Evolutionary conservation across 2,113 vertebrate genomes (phyloP).

Genomic region (Solea solea): DNA sequence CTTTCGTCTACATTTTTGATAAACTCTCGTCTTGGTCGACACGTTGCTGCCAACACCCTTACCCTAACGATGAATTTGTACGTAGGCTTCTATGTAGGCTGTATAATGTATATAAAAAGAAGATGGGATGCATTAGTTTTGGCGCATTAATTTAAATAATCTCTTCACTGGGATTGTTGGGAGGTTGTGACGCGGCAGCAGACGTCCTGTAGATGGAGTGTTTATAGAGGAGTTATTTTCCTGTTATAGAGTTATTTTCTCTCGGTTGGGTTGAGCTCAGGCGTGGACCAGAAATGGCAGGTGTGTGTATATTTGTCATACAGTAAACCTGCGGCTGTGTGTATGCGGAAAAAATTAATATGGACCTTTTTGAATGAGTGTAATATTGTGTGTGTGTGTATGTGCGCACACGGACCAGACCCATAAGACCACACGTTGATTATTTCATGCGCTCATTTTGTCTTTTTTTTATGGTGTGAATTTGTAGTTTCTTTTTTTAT

Average conservation of each 20-base stretch:
- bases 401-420: conserved; percentile 38
- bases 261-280: conserved; percentile 57
- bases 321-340: conserved; percentile 50
- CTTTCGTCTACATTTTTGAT: conserved; percentile 35
- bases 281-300: conserved; percentile 44
- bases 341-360: conserved; percentile 36
- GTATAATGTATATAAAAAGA: conserved; percentile 77
- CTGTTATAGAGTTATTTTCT: conserved; percentile 69
- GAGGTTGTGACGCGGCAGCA: conserved; percentile 22
- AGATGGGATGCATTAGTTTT: conserved; percentile 67
- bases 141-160: conserved; percentile 75
- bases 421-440: conserved; percentile 41
- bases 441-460: conserved; percentile 26
- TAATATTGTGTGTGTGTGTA: background rate
- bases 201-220: conserved; percentile 64
- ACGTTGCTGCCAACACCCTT: conserved; percentile 60
- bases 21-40: conserved; percentile 32
- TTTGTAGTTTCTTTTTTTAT: conserved; percentile 4
- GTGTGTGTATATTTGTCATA: conserved; percentile 70
- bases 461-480: conserved; percentile 33
- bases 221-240: conserved; percentile 75
- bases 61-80: conserved; percentile 59
- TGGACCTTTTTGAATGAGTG: conserved; percentile 51
- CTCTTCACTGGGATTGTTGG: conserved; percentile 52
- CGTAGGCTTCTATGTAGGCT: conserved; percentile 68